These are phyloP conservation scores for Slavum lentiscoides DNA, from an alignment of 2,888 invertebrate species.

Conservation along the genomic window DNA sequence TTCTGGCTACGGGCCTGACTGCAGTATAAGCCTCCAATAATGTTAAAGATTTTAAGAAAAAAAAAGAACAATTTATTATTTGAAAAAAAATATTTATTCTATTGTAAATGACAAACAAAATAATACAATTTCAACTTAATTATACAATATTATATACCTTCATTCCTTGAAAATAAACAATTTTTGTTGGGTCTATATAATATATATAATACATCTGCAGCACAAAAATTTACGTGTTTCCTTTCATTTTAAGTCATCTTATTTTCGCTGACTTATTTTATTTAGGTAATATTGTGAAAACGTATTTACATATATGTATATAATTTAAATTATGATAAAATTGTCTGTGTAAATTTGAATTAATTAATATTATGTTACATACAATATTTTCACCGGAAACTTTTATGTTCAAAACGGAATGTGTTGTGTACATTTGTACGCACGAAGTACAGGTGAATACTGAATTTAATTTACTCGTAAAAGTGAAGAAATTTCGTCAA, in stretches of 20 bases:
- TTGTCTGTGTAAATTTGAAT: background rate
- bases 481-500: background rate
- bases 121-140: no score
- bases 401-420: background rate
- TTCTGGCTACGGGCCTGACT: no score
- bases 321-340: background rate
- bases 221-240: background rate
- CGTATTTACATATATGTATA: no score
- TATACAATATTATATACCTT: no score
- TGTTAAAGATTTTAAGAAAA: no score
- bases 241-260: background rate
- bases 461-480: background rate
- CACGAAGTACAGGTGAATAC: background rate
- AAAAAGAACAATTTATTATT: no score
- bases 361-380: background rate
- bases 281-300: background rate
- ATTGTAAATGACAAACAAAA: no score
- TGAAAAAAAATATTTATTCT: no score
- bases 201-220: no score
- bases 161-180: no score
- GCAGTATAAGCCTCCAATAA: no score
- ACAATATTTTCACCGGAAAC: background rate
- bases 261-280: background rate
- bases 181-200: no score
- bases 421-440: background rate